Evolutionary conservation across 2,113 vertebrate genomes (phyloP).

Genomic region (Cavia porcellus): DNA sequence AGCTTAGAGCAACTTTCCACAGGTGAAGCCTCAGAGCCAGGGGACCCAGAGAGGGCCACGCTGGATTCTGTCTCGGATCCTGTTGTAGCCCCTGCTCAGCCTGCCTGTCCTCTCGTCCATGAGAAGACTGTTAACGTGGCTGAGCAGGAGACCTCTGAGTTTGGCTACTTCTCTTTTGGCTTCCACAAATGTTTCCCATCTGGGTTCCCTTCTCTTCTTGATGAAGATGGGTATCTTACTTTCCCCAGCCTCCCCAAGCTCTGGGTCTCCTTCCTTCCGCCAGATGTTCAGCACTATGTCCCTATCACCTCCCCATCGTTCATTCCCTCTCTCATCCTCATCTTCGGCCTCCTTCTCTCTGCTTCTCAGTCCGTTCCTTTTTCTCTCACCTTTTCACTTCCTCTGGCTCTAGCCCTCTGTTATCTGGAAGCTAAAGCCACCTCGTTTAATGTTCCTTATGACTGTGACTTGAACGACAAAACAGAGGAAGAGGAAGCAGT

Average conservation of each 20-base stretch:
- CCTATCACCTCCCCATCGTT: slow-evolving; percentile 91
- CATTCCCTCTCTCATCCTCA: slow-evolving; percentile 92
- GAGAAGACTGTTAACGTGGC: slow-evolving; percentile 65
- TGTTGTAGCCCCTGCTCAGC: slow-evolving; percentile 58
- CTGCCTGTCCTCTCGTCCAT: slow-evolving; percentile 37
- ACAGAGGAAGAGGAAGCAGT: slow-evolving; percentile 92
- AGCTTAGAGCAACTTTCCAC: slow-evolving; percentile 75
- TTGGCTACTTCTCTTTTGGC: slow-evolving; percentile 83
- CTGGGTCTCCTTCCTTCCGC: slow-evolving; percentile 89
- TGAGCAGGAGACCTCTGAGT: slow-evolving; percentile 71
- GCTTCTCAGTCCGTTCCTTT: slow-evolving; percentile 95
- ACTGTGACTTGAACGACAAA: slow-evolving; percentile 87
- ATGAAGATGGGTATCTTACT: slow-evolving; percentile 89
- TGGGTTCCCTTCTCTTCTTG: slow-evolving; percentile 87
- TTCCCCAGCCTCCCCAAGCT: slow-evolving; percentile 91
- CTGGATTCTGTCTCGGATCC: slow-evolving; percentile 56
- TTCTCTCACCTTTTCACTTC: slow-evolving; percentile 94
- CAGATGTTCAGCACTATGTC: slow-evolving; percentile 86
- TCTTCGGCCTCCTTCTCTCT: slow-evolving; percentile 95
- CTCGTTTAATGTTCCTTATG: slow-evolving; percentile 85
- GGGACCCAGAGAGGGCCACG: slow-evolving; percentile 15
- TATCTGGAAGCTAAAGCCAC: slow-evolving; percentile 93
- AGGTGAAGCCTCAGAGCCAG: slow-evolving; percentile 72
- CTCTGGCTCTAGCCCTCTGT: slow-evolving; percentile 95
- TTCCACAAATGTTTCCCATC: slow-evolving; percentile 85